Base-by-base conservation (phyloP, 2,888 invertebrate genomes). In the Hydropsyche betteni region DNA sequence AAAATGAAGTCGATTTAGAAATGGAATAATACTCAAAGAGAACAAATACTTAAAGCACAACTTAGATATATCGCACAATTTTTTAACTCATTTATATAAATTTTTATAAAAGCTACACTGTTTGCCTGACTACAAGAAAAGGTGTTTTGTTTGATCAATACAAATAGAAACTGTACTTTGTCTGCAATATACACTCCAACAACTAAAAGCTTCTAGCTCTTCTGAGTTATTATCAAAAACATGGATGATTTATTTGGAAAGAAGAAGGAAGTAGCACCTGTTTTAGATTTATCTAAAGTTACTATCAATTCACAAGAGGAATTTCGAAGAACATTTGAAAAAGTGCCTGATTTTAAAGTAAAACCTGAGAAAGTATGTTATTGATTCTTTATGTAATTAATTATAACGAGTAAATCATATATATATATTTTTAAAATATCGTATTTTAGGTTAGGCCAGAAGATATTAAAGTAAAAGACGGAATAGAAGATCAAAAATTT, bases 321-420 rank as follows among this genome's bases (percentile, higher is more conserved):
- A 82, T 94, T 94, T 80, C 90, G 93, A 81, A 91, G 91, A 76
- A 89, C 95, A 69, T 88, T 94, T 83, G 95, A 96, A 81, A 94
- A 94, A 86, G 93, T 96, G 10, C 95, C 96, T 0, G 96, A 97
- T 83, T 95, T 93, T 83, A 96, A 95, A 85, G 94, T 96, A 80
- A 91, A 94, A 80, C 91, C 94, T 0, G 95, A 96, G 82, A 95
- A 94, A 89, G 75, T 64, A 64, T 33, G 16, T 36, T 44, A 33
- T 12, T 64, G 44, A 33, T 58, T 8, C 58, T 44, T 51, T 51
- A 51, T 51, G 2, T 8, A 16, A 61, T 6, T 5, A 5, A 24
- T 24, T 24, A 24, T 24, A 24, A 24, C 2, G 24, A 24, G 24
- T 2, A 24, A 24, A 53, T 68, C 10, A 36, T 10, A 71, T 64